These are phyloP conservation scores for Himalopsyche japonica DNA, from an alignment of 2,888 invertebrate genomes.

Conservation along the genomic window DNA sequence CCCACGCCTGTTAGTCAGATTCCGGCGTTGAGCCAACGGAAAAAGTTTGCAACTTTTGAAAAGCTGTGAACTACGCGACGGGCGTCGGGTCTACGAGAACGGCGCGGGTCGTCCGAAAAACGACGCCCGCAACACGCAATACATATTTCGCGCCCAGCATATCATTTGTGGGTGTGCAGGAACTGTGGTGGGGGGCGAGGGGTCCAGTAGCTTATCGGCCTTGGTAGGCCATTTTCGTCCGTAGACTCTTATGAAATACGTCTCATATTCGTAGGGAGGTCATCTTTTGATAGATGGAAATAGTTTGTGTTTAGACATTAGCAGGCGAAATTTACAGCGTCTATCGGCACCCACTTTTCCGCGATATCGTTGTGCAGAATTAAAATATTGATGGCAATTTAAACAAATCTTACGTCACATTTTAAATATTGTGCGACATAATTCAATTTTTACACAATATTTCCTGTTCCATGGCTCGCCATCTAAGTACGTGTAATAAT, in stretches of 20 bases:
- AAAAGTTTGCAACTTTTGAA: slow-evolving; percentile 5
- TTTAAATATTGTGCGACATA: not conserved
- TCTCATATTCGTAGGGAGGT: slow-evolving; percentile 16
- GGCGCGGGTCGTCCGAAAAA: not conserved
- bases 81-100: not conserved
- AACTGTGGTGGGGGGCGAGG: not conserved
- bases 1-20: not conserved
- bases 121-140: not conserved
- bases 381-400: not conserved
- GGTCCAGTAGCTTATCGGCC: not conserved
- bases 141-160: not conserved
- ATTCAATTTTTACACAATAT: not conserved
- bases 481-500: not conserved
- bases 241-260: slow-evolving; percentile 14
- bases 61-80: not conserved
- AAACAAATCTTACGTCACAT: not conserved
- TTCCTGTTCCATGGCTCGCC: not conserved
- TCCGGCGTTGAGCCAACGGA: not conserved
- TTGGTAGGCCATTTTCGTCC: slow-evolving; percentile 14
- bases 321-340: slow-evolving; percentile 35
- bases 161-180: not conserved
- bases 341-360: slow-evolving; percentile 10
- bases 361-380: slow-evolving; percentile 13
- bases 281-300: slow-evolving; percentile 38
- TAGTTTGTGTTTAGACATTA: slow-evolving; percentile 39